Evolutionary conservation across 2,888 invertebrate genomes (phyloP), one percentile per base, ranked within the genome.

Genomic region (Lasioglossum oenotherae): DNA sequence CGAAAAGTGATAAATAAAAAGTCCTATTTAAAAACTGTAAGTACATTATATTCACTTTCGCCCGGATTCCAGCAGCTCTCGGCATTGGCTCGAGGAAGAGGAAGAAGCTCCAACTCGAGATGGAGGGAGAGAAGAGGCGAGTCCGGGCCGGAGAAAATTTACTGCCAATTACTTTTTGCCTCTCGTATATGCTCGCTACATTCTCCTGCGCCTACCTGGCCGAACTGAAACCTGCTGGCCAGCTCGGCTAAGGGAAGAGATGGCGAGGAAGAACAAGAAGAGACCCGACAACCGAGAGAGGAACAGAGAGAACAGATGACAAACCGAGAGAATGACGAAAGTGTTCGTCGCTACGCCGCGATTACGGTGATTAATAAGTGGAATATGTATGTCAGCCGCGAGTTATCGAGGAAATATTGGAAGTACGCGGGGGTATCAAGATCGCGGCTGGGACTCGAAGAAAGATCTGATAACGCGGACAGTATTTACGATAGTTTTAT

Each of bases 141-240:
- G 35, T 67, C 35, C 67, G 67, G 67, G 75, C 74, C 78, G 31
- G 64, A 79, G 84, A 74, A 90, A 90, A 90, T 90, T 90, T 91
- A 89, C 86, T 90, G 83, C 87, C 89, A 90, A 90, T 90, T 90
- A 90, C 86, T 90, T 89, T 90, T 86, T 89, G 78, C 84, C 76
- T 79, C 84, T 78, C 80, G 67, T 53, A 72, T 75, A 81, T 75
- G 74, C 60, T 75, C 67, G 84, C 81, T 76, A 80, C 77, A 78
- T 84, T 89, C 84, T 74, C 60, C 75, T 38, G 81, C 69, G 75
- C 77, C 87, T 85, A 89, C 78, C 87, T 89, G 85, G 49, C 76
- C 71, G 84, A 67, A 35, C 79, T 78, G 85, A 83, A 89, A 87
- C 78, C 72, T 83, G 82, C 75, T 71, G 77, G 84, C 60, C 53